Evolutionary conservation across 2,888 invertebrate genomes (phyloP).

Genomic region (Oligia strigilis): DNA sequence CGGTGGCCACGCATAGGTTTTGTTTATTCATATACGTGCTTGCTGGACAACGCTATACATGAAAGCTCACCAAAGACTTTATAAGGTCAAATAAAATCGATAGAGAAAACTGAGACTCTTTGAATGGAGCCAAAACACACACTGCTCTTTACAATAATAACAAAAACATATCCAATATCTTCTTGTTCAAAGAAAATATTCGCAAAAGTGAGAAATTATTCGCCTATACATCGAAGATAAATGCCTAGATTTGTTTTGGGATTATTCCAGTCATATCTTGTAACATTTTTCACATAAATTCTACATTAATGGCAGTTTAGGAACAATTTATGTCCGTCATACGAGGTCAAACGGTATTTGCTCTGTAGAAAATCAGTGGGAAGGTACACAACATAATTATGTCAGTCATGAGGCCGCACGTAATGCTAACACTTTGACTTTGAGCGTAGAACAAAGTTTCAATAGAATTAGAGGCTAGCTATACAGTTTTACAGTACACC

Average conservation of each 20-base stretch:
- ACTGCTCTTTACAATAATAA: conserved; percentile 15
- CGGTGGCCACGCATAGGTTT: not conserved
- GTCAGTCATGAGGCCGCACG: not conserved
- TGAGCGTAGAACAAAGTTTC: not conserved
- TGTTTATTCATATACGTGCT: not conserved
- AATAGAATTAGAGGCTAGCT: not conserved
- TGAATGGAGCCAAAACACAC: conserved; percentile 23
- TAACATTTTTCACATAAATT: conserved; percentile 33
- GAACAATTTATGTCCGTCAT: conserved; percentile 39
- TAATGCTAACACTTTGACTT: not conserved
- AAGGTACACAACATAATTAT: not conserved
- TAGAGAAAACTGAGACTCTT: conserved; percentile 9
- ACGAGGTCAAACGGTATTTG: conserved; percentile 14
- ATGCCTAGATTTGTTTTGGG: conserved; percentile 41
- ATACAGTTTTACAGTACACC: too few relatives aligned
- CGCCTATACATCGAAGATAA: conserved; percentile 15
- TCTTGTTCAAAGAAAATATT: conserved; percentile 41
- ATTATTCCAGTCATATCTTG: conserved; percentile 31
- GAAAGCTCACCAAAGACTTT: conserved; percentile 5
- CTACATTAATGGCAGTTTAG: conserved; percentile 22
- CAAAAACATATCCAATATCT: conserved; percentile 41
- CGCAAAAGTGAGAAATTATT: conserved; percentile 20
- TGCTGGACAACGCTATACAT: not conserved
- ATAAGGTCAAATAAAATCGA: conserved; percentile 50
- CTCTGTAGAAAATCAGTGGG: conserved; percentile 13